Evolutionary conservation across 2,888 invertebrate genomes (phyloP).

Genomic region (Rhamnusium bicolor): DNA sequence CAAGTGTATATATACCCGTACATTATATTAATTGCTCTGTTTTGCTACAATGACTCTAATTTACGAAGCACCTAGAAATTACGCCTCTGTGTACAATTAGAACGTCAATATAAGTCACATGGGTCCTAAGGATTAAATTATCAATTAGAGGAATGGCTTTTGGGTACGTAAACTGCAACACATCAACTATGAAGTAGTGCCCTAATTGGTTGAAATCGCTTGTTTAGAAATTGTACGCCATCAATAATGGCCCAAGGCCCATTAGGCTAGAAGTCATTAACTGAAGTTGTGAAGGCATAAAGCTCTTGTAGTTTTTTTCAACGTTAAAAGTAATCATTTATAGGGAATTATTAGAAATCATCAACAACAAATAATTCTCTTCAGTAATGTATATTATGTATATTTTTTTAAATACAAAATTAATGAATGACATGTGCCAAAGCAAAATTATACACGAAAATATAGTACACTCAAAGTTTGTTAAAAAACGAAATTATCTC

Average conservation of each 20-base stretch:
- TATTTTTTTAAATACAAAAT: too few species aligned
- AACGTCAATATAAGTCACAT: conserved; percentile 20
- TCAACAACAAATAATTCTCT: too few species aligned
- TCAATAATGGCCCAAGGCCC: conserved; percentile 18
- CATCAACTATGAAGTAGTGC: conserved; percentile 6
- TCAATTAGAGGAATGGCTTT: conserved; percentile 31
- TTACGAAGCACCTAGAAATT: conserved; percentile 13
- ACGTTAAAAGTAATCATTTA: not conserved
- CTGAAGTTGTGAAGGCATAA: conserved; percentile 20
- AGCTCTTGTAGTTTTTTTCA: not conserved
- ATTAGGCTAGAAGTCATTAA: conserved; percentile 28
- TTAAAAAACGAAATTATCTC: too few species aligned
- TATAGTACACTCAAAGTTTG: too few species aligned
- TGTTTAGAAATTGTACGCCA: conserved; percentile 27
- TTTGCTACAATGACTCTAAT: conserved; percentile 28
- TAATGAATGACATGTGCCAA: too few species aligned
- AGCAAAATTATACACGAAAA: too few species aligned
- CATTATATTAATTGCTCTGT: conserved; percentile 31
- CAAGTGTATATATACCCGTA: not conserved
- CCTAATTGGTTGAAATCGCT: conserved; percentile 23
- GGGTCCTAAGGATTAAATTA: conserved; percentile 25
- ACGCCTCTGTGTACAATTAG: conserved; percentile 29
- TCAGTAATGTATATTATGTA: too few species aligned
- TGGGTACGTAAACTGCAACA: conserved; percentile 6
- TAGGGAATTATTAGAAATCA: not conserved